Conservation (phyloP, 2,888 invertebrate genomes). For the Imbricaverruca yamaguchii region DNA sequence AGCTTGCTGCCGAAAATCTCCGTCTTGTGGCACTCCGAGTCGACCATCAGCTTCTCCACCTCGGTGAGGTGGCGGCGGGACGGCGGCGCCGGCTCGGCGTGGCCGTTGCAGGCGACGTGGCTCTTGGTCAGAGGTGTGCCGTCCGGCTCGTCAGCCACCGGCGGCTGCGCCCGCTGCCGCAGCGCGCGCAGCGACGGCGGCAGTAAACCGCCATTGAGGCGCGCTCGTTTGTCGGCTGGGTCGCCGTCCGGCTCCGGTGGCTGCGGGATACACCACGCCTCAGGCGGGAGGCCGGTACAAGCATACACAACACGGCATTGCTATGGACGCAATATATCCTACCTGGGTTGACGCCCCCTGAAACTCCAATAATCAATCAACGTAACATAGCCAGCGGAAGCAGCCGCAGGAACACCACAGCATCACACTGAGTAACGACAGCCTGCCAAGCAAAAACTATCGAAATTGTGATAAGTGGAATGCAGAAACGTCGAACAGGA, state of each 20-base stretch:
- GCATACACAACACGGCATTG: no score
- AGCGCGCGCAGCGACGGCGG: background rate
- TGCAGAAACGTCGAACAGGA: no score
- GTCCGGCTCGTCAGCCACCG: background rate
- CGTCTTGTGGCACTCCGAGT: constrained; percentile 2
- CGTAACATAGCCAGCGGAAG: no score
- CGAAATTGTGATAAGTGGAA: no score
- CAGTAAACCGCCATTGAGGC: background rate
- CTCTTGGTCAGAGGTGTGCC: background rate
- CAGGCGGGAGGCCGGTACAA: no score
- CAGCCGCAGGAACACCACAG: no score
- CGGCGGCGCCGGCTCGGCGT: background rate
- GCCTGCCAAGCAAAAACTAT: no score
- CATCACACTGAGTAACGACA: no score
- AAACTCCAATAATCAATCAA: no score
- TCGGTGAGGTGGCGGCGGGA: background rate
- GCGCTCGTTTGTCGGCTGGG: background rate
- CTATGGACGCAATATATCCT: no score
- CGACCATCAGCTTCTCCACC: background rate
- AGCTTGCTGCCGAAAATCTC: constrained; percentile 12
- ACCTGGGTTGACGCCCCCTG: no score
- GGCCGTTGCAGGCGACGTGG: background rate
- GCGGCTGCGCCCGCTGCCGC: background rate
- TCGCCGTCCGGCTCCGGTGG: constrained; percentile 6
- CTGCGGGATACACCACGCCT: background rate